These are phyloP conservation scores for Drosophila vallismaia DNA, from an alignment of 2,888 invertebrate genomes.

Conservation along the genomic window DNA sequence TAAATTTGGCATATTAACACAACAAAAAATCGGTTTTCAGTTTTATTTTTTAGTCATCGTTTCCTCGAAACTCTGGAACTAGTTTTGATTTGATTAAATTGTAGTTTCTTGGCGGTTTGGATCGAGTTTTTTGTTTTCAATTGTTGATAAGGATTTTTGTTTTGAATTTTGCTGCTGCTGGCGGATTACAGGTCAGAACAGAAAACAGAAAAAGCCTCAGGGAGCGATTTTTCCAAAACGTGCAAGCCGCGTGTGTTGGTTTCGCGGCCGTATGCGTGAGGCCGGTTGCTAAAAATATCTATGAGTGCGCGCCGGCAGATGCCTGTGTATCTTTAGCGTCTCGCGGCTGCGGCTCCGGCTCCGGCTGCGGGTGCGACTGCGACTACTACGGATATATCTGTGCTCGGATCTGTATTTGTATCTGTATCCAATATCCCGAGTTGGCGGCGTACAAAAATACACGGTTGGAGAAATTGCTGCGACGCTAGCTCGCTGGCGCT, in stretches of 20 bases:
- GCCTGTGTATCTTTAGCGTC: constrained; percentile 54
- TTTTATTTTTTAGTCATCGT: constrained; percentile 30
- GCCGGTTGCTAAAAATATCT: constrained; percentile 76
- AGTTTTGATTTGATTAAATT: constrained; percentile 44
- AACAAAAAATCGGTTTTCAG: constrained; percentile 58
- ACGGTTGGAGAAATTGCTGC: constrained; percentile 62
- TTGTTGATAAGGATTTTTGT: constrained; percentile 25
- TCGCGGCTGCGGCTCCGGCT: constrained; percentile 7
- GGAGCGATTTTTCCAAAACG: constrained; percentile 66
- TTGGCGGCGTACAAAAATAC: constrained; percentile 52
- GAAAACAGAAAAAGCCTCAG: constrained; percentile 55
- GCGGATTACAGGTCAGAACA: background rate
- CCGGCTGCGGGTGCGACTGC: constrained; percentile 7
- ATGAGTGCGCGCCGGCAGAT: constrained; percentile 62
- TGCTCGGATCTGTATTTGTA: constrained; percentile 22
- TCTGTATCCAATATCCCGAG: constrained; percentile 78
- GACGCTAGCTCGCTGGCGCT: constrained; percentile 37
- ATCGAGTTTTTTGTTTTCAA: constrained; percentile 22
- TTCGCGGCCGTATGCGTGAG: constrained; percentile 45
- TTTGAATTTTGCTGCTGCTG: constrained; percentile 7
- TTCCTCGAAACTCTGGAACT: constrained; percentile 56
- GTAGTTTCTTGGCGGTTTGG: constrained; percentile 31
- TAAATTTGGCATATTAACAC: constrained; percentile 64
- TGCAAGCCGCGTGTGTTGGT: constrained; percentile 74
- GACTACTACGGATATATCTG: constrained; percentile 4